Evolutionary conservation across 2,113 vertebrate species (phyloP), one percentile per base, ranked within the genome.

Genomic region (Malaclemys terrapin): DNA sequence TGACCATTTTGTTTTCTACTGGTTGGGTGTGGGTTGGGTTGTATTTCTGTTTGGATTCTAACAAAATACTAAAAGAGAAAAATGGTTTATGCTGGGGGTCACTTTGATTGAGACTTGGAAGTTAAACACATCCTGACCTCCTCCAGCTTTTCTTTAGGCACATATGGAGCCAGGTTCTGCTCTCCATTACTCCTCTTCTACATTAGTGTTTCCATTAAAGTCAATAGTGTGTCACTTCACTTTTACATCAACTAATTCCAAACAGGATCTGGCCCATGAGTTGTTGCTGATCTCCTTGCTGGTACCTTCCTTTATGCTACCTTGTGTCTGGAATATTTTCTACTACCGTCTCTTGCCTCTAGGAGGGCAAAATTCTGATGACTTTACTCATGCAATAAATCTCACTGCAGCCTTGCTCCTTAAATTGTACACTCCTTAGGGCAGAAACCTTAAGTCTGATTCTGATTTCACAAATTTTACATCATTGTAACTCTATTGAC

Each of bases 281-380:
- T 50, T 78, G 91, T 62, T 88, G 25, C 35, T 91, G 78, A 78
- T 24, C 25, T 81, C 35, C 35, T 72, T 88, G 19, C 25, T 31
- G 27, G 5, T 6, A 27, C 17, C 76, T 91, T 56, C 78, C 25
- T 65, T 82, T 49, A 38, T 27, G 54, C 82, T 17, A 85, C 56
- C 85, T 95, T 87, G 24, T 0, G 25, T 31, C 81, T 94, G 85
- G 78, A 83, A 93, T 95, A 94, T 96, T 95, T 85, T 45, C 80
- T 22, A 29, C 93, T 87, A 89, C 83, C 75, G 95, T 89, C n/a
- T 52, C 54, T 8, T 56, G 59, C 56, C 78, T 72, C 62, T 59
- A 31, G 29, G 0, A 19, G 87, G 80, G 53, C 88, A 78, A 82
- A 90, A 88, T 45, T 25, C 42, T 20, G 22, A 52, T 2, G 10